Base-by-base conservation (phyloP, 2,113 vertebrate species). In the Eurystomus gularis region DNA sequence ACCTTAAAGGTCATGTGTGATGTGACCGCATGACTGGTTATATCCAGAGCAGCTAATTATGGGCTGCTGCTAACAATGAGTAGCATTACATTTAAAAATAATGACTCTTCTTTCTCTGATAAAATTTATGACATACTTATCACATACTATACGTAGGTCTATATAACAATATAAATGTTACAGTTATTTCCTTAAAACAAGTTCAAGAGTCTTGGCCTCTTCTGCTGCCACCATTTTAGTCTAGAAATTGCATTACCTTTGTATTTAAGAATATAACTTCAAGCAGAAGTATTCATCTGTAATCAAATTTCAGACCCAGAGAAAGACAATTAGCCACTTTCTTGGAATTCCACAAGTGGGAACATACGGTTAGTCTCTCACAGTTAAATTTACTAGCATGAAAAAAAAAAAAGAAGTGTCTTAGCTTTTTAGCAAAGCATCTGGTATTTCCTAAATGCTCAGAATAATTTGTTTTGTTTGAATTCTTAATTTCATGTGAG, bases 241-340 rank as follows among this genome's bases (percentile, higher is more conserved):
- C 33, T 65, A 84, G 57, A 93, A 96, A 94, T 12, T 48, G 11
- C 44, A 83, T 33, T 35, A 75, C 13, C 51, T 88, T 51, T 93
- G 65, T 85, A 52, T 42, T 95, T 61, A 65, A 65, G 39, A 84
- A 68, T 52, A 31, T 90, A 96, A 93, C 86, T 85, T 93, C 90
- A 97, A 96, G 60, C 65, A 94, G 88, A 96, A 91, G 85, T 72
- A 94, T 11, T 82, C 17, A 70, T 57, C 17, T 90, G 39, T 84
- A 96, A 96, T 96, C 46, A 94, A 82, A 96, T 90, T 94, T 95
- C 66, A 83, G 31, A 58, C 70, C 18, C 24, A 95, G 84, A 68
- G 7, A 26, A 94, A 80, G 61, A 72, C 23, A 93, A 86, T 48
- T 82, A 93, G 84, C 61, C 61, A 58, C 49, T 95, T 96, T 87